Evolutionary conservation across 2,113 vertebrate genomes (phyloP), one percentile per base, ranked within the genome.

Genomic region (Penelope pileata): DNA sequence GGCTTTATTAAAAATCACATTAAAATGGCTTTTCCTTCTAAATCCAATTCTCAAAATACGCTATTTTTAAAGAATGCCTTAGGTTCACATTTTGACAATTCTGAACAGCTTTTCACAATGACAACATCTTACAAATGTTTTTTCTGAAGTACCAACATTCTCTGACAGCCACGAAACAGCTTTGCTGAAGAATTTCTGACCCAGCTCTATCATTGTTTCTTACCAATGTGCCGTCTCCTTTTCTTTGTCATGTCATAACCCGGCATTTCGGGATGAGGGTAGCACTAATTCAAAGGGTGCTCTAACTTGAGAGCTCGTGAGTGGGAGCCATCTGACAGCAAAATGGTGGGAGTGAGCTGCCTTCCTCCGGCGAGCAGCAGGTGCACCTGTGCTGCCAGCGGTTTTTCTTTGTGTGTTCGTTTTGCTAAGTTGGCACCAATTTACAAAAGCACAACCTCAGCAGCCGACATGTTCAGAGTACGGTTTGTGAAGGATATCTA

Each of bases 191-290:
- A 36, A 29, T 36, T 91, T 10, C 62, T 85, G 26, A 48, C 40
- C 40, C 1, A 1, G 21, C 36, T 74, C 18, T 60, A 2, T 30
- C 11, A 9, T 72, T 9, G 11, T 29, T 79, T 68, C 4, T 0
- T 47, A 34, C 42, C 51, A 19, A 11, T 4, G 22, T 78, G 74
- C 12, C 24, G 30, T n/a, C 45, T 6, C 29, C 4, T 76, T 72
- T 83, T 53, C 22, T 66, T 43, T 67, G 63, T 83, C 2, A 1
- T 38, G 42, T 8, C 0, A 0, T 32, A 18, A 83, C 72, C 70
- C 47, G 34, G 2, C 27, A 47, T 21, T 50, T 42, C 16, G 50
- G 26, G 42, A 16, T 8, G 2, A 2, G 3, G 2, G 4, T 76
- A 74, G 76, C 66, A 53, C 59, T 45, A 56, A 2, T 36, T 36